A percentile compares a stretch with the other conserved stretches of the same genome.
Evolutionary conservation across 2,888 invertebrate genomes (phyloP).

Genomic region (Dryobotodes eremita): DNA sequence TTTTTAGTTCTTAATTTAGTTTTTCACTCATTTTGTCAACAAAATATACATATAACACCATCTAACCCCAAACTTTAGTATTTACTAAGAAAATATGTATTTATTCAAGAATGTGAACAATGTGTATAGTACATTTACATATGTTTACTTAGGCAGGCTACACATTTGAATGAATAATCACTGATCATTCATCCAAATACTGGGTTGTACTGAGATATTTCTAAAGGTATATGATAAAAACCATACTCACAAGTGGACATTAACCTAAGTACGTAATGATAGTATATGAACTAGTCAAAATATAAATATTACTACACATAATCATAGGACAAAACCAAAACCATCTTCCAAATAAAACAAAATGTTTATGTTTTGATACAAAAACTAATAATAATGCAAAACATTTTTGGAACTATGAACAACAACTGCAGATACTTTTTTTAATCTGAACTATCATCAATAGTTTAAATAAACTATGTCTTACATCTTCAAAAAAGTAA

Average conservation of each 20-base stretch:
- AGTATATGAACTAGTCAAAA: not conserved
- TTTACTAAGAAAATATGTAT: not conserved
- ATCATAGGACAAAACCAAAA: no score
- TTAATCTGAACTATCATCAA: not conserved
- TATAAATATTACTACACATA: not conserved
- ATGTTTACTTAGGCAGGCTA: not conserved
- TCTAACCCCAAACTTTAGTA: not conserved
- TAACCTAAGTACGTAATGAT: not conserved
- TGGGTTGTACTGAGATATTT: not conserved
- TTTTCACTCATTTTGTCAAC: slow-evolving; percentile 9
- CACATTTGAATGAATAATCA: not conserved
- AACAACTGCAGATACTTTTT: not conserved
- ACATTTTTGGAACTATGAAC: slow-evolving; percentile 7
- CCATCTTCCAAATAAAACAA: not conserved
- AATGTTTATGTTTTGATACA: not conserved
- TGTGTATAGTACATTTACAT: not conserved
- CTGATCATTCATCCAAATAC: not conserved
- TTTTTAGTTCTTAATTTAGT: slow-evolving; percentile 20
- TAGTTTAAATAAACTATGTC: slow-evolving; percentile 3
- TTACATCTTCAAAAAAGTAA: slow-evolving; percentile 15
- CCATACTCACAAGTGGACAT: not conserved
- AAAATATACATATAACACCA: slow-evolving; percentile 24
- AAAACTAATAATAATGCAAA: slow-evolving; percentile 6
- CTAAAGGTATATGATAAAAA: not conserved
- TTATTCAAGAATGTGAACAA: not conserved